Percentiles rank a stretch among this genome's conserved stretches.
These are phyloP conservation scores for Microctonus brassicae DNA, from an alignment of 2,888 invertebrate species.

Conservation along the genomic window DNA sequence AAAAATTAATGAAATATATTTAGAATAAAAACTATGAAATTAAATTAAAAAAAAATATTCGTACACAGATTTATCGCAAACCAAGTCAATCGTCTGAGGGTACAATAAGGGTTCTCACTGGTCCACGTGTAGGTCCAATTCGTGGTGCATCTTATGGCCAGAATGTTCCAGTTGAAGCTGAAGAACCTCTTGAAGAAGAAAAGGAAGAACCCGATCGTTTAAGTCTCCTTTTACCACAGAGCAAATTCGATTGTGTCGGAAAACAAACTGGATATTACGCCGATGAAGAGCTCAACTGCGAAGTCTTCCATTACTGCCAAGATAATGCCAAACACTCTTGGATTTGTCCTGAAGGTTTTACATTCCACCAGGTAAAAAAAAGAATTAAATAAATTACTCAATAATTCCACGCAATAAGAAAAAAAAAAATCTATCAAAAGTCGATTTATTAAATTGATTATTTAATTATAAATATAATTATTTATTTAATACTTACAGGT, in stretches of 20 bases:
- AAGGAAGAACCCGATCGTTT: conserved; percentile 90
- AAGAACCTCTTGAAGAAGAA: conserved; percentile 79
- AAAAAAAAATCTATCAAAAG: too few relatives aligned
- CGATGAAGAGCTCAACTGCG: conserved; percentile 88
- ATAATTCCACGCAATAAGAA: neutral
- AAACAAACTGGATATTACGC: conserved; percentile 93
- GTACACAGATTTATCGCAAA: conserved; percentile 57
- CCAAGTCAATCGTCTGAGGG: conserved; percentile 48
- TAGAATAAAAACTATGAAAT: neutral
- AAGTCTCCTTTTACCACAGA: conserved; percentile 82
- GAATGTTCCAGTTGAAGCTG: conserved; percentile 52
- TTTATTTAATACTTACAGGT: conserved; percentile 73
- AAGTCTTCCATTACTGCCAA: conserved; percentile 95
- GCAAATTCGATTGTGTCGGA: conserved; percentile 84
- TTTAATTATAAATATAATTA: neutral
- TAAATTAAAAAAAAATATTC: conserved; percentile 2
- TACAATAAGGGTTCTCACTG: conserved; percentile 48
- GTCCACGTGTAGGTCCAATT: conserved; percentile 50
- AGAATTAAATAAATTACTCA: neutral
- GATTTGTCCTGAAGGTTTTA: conserved; percentile 93
- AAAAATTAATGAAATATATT: neutral
- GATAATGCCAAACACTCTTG: conserved; percentile 91
- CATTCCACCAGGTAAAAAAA: conserved; percentile 81
- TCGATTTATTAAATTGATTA: conserved; percentile 46
- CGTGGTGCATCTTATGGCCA: conserved; percentile 45